Evolutionary conservation across 2,797 vertebrate species (phyloP).

Genomic region (Pangasius larnaudii): DNA sequence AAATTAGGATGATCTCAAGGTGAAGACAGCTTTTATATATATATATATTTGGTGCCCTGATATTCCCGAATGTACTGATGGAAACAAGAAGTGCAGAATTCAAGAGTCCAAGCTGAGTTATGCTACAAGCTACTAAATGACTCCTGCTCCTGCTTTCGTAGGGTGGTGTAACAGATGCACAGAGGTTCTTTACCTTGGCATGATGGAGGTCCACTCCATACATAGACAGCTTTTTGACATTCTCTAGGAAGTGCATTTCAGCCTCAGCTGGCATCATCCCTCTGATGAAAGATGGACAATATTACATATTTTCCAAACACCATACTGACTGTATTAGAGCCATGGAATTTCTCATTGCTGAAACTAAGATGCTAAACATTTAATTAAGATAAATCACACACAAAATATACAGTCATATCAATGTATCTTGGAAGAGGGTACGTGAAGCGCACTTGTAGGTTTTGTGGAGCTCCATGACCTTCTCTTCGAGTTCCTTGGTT

Average conservation of each 20-base stretch:
- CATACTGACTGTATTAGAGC: neutral
- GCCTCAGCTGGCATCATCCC: conserved; percentile 95
- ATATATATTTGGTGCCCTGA: neutral
- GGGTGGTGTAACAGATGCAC: neutral
- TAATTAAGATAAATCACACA: neutral
- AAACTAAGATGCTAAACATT: neutral
- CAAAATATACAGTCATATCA: neutral
- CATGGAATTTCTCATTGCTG: neutral
- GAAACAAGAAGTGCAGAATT: neutral
- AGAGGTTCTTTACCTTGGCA: conserved; percentile 81
- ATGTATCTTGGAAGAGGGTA: neutral
- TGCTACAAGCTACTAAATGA: conserved; percentile 4
- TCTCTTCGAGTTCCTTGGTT: conserved; percentile 93
- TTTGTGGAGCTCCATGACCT: conserved; percentile 91
- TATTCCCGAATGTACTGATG: neutral
- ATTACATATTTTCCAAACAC: neutral
- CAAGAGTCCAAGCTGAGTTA: neutral
- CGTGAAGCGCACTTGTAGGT: conserved; percentile 83
- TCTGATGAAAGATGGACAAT: conserved; percentile 67
- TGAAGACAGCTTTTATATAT: neutral
- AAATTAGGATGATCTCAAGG: conserved; percentile 2
- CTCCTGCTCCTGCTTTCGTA: neutral
- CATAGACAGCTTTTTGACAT: conserved; percentile 97
- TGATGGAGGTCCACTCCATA: conserved; percentile 97
- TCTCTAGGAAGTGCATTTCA: conserved; percentile 95